A percentile compares a stretch with the other conserved stretches of the same genome.
Conservation (phyloP, 2,888 invertebrate genomes). For the Elegia similella region DNA sequence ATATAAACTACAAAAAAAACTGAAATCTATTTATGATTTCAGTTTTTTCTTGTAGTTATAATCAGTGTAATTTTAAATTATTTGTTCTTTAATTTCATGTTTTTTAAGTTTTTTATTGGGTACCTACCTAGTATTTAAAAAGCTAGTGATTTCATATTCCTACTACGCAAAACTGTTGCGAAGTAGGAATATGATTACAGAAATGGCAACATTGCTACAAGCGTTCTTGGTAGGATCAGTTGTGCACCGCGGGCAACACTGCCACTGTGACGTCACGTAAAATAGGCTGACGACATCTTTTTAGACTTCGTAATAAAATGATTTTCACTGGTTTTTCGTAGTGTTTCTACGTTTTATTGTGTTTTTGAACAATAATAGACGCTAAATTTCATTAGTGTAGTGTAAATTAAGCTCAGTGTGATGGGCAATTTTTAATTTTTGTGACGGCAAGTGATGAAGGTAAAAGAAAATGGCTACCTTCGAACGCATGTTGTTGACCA, state of each 20-base stretch:
- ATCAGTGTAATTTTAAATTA: no score
- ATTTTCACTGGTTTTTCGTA: slow-evolving; percentile 60
- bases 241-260: slow-evolving; percentile 50
- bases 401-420: slow-evolving; percentile 60
- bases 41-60: no score
- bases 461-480: slow-evolving; percentile 77
- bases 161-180: no score
- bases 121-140: no score
- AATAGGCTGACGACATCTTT: slow-evolving; percentile 71
- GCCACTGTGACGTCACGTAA: slow-evolving; percentile 74
- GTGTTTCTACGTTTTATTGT: slow-evolving; percentile 59
- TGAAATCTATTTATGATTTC: no score
- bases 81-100: no score
- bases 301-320: slow-evolving; percentile 64
- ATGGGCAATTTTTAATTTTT: slow-evolving; percentile 64
- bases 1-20: no score
- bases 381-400: slow-evolving; percentile 59
- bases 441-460: slow-evolving; percentile 72
- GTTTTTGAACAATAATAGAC: slow-evolving; percentile 52
- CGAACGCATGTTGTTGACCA: slow-evolving; percentile 71
- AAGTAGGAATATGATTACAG: slow-evolving; percentile 3
- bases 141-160: no score
- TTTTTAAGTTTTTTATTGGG: no score
- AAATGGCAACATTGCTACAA: slow-evolving; percentile 31
- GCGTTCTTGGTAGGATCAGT: slow-evolving; percentile 31